Conservation (phyloP, 2,888 invertebrate species). For the Ochlodes sylvanus region DNA sequence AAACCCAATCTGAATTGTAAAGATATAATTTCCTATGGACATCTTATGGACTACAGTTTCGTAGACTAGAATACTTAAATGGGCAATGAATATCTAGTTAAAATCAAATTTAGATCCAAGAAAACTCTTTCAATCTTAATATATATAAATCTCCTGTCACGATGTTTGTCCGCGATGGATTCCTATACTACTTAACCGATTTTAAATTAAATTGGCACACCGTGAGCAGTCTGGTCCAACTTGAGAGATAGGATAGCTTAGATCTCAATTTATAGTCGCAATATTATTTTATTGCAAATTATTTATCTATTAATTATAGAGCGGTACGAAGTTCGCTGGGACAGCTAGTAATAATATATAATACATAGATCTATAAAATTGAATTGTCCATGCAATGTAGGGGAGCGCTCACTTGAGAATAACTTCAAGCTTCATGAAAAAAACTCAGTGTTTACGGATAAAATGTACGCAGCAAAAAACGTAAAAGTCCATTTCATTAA, state of each 20-base stretch:
- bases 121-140: too few species aligned
- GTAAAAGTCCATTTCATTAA: neutral
- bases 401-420: neutral
- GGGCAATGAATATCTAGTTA: slow-evolving; percentile 4
- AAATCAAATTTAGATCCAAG: neutral
- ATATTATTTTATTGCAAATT: too few species aligned
- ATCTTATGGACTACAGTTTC: neutral
- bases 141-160: too few species aligned
- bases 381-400: neutral
- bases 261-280: too few species aligned
- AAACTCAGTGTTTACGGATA: neutral
- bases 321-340: too few species aligned
- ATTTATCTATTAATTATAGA: too few species aligned
- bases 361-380: neutral
- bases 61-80: neutral
- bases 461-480: neutral
- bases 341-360: too few species aligned
- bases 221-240: too few species aligned
- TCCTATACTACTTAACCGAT: too few species aligned
- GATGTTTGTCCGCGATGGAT: too few species aligned
- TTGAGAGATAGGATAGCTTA: too few species aligned
- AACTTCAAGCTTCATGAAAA: neutral
- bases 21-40: slow-evolving; percentile 1
- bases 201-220: too few species aligned
- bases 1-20: slow-evolving; percentile 29